phyloP scores from a whole-genome alignment of 2,888 invertebrate species.

The Drosophila suboccidentalis region DNA sequence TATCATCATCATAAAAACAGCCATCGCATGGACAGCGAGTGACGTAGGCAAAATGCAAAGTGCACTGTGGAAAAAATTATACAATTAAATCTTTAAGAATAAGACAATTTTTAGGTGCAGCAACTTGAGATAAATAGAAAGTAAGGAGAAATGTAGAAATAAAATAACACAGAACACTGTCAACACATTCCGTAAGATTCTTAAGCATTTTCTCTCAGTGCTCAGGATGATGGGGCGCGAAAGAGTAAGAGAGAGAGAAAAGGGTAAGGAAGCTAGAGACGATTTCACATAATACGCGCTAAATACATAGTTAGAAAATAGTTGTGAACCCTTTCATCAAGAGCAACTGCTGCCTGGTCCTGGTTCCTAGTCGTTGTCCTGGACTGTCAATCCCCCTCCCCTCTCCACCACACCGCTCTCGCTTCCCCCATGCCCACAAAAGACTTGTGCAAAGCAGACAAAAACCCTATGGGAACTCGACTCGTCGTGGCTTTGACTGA shows the following conservation, averaged over 20 bases:
- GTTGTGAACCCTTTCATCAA: conserved; percentile 81
- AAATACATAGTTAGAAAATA: conserved; percentile 81
- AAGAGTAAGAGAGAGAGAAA: background rate
- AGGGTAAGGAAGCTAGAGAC: background rate
- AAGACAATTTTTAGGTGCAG: background rate
- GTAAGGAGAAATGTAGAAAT: too few relatives aligned
- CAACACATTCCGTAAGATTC: background rate
- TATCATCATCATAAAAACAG: conserved; percentile 57
- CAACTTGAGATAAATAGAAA: background rate
- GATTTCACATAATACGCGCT: conserved; percentile 70
- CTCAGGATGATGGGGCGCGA: background rate
- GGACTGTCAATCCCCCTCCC: background rate
- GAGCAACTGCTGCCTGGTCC: conserved; percentile 47
- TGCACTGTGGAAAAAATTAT: conserved; percentile 29
- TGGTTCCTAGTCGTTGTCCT: conserved; percentile 3
- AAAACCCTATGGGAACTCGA: conserved; percentile 80
- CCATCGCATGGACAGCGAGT: conserved; percentile 30
- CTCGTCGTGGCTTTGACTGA: conserved; percentile 66
- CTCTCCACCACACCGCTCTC: too few relatives aligned
- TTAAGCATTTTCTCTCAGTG: conserved; percentile 36
- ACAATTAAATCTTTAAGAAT: background rate
- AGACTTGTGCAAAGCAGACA: conserved; percentile 58
- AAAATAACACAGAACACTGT: background rate
- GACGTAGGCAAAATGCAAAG: conserved; percentile 42
- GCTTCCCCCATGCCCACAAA: background rate